Base-by-base conservation (phyloP, 2,888 invertebrate genomes). In the Phortica magna region DNA sequence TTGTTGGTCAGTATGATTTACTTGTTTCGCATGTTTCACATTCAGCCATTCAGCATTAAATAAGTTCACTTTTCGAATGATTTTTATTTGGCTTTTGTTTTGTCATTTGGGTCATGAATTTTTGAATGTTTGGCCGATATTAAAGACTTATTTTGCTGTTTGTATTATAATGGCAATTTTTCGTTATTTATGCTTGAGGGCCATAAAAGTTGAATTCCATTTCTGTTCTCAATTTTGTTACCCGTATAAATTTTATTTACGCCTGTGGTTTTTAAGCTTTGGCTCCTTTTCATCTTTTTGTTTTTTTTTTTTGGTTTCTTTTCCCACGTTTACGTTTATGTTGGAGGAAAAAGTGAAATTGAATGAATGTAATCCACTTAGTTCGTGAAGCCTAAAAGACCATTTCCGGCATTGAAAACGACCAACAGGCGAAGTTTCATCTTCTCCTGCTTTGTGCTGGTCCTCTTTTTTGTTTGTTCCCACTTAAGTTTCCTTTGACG, bases 251-350 rank as follows among this genome's bases (percentile, higher is more conserved):
- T 81, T 74, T 74, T 31, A 31, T 31, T 31, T 31, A 31, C 73
- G 81, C 81, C 84, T 82, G 85, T 87, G 87, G 79, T 79, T 76
- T 77, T 67, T 12, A 61, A 39, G 76, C 76, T 78, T 78, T 83
- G 55, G 57, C 17, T 19, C 67, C 61, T 75, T 55, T 68, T 61
- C 76, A 61, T 64, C 48, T 12, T 48, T 76, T 64, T 73, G 55
- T 76, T 76, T 76, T 77, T 74, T 71, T 76, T 77, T 77, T 48
- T 65, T 72, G 48, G 72, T 77, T 82, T 76, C 73, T 77, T 55
- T 77, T 68, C 74, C 72, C 48, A 14, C 14, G 9, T 9, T 48
- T 14, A 14, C 14, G 9, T 9, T 48, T 14, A 0, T 9, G 48
- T 48, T 14, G 10, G 14, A 5, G 14, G 48, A 48, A 7, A 9